A percentile compares a stretch with the other conserved stretches of the same genome.
Evolutionary conservation across 2,888 invertebrate species (phyloP).

Genomic region (Tortricodes alternella): DNA sequence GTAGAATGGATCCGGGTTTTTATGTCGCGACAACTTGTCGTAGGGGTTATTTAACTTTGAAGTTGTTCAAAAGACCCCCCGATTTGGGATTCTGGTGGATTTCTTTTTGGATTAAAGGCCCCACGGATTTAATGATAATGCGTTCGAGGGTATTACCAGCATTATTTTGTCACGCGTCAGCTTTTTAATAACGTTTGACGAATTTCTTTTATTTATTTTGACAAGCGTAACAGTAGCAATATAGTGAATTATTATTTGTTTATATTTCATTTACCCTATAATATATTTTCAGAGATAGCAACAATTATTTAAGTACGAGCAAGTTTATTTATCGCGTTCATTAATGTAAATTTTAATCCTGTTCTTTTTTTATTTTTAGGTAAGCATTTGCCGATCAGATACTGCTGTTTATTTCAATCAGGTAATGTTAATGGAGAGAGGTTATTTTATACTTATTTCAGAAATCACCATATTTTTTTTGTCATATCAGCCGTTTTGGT

Average conservation of each 20-base stretch:
- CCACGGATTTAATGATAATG: conserved; percentile 82
- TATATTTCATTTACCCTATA: background rate
- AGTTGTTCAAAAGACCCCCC: conserved; percentile 80
- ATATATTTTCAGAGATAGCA: background rate
- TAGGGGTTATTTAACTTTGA: conserved; percentile 80
- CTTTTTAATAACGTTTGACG: conserved; percentile 52
- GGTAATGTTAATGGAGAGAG: no score
- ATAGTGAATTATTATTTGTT: background rate
- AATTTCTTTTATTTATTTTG: conserved; percentile 29
- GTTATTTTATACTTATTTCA: no score
- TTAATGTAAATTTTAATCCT: no score
- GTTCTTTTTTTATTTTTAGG: no score
- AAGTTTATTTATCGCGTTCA: background rate
- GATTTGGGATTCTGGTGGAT: conserved; percentile 79
- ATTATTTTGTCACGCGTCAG: conserved; percentile 66
- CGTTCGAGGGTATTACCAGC: conserved; percentile 60
- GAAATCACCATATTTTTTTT: no score
- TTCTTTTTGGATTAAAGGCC: conserved; percentile 81
- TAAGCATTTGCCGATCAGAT: no score
- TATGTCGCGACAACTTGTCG: conserved; percentile 46
- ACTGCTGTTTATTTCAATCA: no score
- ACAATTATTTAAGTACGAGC: background rate
- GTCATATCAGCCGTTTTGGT: no score
- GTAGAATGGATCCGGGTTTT: conserved; percentile 37
- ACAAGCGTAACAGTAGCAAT: background rate